Base-by-base conservation (phyloP, 2,113 vertebrate genomes). In the Empidonax traillii region DNA sequence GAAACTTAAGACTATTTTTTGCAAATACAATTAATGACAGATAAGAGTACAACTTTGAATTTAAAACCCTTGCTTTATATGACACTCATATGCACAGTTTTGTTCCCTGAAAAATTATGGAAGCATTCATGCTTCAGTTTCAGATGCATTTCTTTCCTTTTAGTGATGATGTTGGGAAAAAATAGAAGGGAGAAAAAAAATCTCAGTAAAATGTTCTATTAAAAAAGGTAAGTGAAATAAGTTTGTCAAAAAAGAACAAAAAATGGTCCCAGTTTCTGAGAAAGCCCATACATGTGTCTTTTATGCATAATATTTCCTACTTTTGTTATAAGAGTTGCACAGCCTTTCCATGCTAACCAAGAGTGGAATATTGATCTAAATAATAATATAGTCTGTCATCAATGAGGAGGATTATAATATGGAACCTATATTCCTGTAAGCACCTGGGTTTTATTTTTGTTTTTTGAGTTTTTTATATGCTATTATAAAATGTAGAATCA, bases 361-460 rank as follows among this genome's bases (percentile, higher is more conserved):
- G 79, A 87, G 24, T 66, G 19, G 24, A 91, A 18, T 67, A 94
- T 59, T 91, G 52, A 87, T 63, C 80, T 89, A 78, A 94, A 88
- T 69, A 62, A 33, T 86, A 49, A 59, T 69, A 89, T 88, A 46
- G 85, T 27, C 43, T 94, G 3, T 8, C 23, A 41, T 80, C 35
- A 87, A 47, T 63, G 31, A 86, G 22, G 49, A 37, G 10, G 21
- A 41, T 52, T 80, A 12, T 58, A 69, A 80, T 65, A 41, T 23
- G 58, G 65, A 87, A 44, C 2, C 4, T 82, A 3, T 35, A 76
- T 35, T 72, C 81, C 31, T 80, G 16, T 79, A 39, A 83, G 47
- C 43, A 72, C 8, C 58, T 0, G 0, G 6, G 11, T 74, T 69
- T 8, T 33, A 39, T n/a, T 52, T 74, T 59, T 67, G 31, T 0